Conservation (phyloP, 2,113 vertebrate genomes). For the Phaethon lepturus region DNA sequence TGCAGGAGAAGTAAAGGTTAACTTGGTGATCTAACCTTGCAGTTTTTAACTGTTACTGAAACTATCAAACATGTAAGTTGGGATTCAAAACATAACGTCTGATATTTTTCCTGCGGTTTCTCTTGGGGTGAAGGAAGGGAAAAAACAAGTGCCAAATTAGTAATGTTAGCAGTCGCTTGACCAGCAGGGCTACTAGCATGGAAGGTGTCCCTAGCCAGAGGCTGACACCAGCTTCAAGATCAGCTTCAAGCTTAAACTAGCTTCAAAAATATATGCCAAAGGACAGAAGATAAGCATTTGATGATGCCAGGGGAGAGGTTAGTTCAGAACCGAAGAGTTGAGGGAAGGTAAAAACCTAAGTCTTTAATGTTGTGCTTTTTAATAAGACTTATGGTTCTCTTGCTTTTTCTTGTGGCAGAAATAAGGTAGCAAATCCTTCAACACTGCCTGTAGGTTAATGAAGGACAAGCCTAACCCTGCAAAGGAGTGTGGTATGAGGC, state of each 20-base stretch:
- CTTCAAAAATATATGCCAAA: not conserved
- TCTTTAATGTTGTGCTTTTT: not conserved
- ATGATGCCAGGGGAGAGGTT: not conserved
- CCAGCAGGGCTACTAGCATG: not conserved
- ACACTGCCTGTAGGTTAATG: not conserved
- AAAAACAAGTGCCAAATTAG: not conserved
- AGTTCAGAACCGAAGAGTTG: not conserved
- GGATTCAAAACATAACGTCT: not conserved
- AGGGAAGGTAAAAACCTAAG: not conserved
- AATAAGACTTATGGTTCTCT: not conserved
- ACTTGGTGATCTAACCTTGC: not conserved
- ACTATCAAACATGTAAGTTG: not conserved
- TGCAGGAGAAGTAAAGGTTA: not conserved
- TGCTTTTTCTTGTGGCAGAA: not conserved
- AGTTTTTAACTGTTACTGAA: not conserved
- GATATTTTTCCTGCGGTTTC: not conserved
- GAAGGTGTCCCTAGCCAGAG: not conserved
- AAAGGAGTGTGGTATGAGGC: not conserved
- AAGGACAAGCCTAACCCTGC: not conserved
- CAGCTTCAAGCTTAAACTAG: not conserved
- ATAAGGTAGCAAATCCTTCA: not conserved
- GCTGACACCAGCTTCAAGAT: not conserved
- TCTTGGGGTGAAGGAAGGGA: not conserved
- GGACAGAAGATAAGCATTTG: not conserved
- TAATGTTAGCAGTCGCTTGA: not conserved